Evolutionary conservation across 2,113 vertebrate genomes (phyloP), one percentile per base, ranked within the genome.

Genomic region (Sterrhoptilus dennistouni): DNA sequence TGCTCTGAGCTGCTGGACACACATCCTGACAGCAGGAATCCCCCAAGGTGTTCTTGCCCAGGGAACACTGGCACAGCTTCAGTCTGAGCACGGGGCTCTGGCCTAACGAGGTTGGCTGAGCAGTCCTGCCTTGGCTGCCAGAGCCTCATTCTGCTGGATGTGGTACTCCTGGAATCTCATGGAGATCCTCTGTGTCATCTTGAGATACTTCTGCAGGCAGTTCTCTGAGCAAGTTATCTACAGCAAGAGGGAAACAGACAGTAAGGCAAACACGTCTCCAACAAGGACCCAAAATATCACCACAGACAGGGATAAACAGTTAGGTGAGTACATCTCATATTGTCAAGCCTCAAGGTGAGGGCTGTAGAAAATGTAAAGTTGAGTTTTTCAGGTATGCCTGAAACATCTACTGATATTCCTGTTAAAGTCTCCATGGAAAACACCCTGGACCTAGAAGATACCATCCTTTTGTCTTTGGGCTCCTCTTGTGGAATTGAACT

Each of bases 121-220:
- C 66, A 99, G 98, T 63, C 99, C 99, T 23, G 99, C 99, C 98
- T 99, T 99, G 35, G 99, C 99, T 21, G 99, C 99, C 92, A 99
- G 97, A 35, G 99, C 99, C 96, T 99, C 99, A 4, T 99, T 99
- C 97, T 99, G 99, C 98, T 99, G 99, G 95, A 99, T 99, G 89
- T 99, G 99, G 85, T 99, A 99, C 89, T 99, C 99, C 96, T 99
- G 99, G 96, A 99, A 99, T 19, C 99, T 98, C 99, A 99, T 99
- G 52, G 99, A 99, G 98, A 99, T 99, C 97, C 99, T 98, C 85
- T 99, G 99, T 6, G 99, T 99, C 99, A 99, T 99, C 98, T 99
- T 99, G 83, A 99, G 98, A 56, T 99, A 99, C 94, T 99, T 99
- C 98, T 99, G 99, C 63, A 99, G 98, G 92, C 99, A 99, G 83